A percentile compares a stretch with the other conserved stretches of the same genome.
phyloP scores from a whole-genome alignment of 64 coral and sea anemone species.

The Montipora capricornis region DNA sequence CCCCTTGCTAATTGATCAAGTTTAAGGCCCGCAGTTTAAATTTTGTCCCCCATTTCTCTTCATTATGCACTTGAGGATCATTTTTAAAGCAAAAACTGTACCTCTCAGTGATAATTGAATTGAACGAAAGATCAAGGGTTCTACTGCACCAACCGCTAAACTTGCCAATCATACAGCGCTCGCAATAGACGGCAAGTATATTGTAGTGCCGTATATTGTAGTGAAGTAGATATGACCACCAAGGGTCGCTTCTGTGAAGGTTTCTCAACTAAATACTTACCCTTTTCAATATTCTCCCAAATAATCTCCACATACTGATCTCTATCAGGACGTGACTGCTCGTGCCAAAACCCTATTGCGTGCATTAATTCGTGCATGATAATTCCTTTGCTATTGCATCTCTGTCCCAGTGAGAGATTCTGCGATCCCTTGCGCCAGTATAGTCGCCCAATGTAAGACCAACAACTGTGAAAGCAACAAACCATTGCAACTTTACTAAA shows the following conservation, averaged over 20 bases:
- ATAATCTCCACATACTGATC: conserved; percentile 82
- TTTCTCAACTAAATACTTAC: conserved; percentile 14
- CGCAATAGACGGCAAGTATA: too few species aligned
- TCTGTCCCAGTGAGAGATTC: conserved; percentile 68
- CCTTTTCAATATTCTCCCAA: conserved; percentile 86
- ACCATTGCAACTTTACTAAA: neutral
- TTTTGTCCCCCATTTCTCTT: too few species aligned
- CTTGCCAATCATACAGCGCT: too few species aligned
- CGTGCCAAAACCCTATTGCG: conserved; percentile 89
- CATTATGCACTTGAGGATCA: too few species aligned
- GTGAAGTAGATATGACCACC: neutral
- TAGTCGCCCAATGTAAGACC: conserved; percentile 88
- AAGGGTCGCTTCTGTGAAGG: neutral
- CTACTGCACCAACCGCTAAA: too few species aligned
- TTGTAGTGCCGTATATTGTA: too few species aligned
- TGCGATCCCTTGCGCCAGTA: conserved; percentile 79
- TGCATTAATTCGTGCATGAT: conserved; percentile 96
- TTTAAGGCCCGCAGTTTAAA: too few species aligned
- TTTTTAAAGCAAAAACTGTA: too few species aligned
- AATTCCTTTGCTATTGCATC: conserved; percentile 84
- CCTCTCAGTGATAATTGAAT: too few species aligned
- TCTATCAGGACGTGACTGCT: conserved; percentile 81
- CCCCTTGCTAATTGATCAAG: too few species aligned
- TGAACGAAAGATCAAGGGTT: too few species aligned
- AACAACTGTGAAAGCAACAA: conserved; percentile 63